These are phyloP conservation scores for Ancistrus triradiatus DNA, from an alignment of 2,113 vertebrate species.

Conservation along the genomic window DNA sequence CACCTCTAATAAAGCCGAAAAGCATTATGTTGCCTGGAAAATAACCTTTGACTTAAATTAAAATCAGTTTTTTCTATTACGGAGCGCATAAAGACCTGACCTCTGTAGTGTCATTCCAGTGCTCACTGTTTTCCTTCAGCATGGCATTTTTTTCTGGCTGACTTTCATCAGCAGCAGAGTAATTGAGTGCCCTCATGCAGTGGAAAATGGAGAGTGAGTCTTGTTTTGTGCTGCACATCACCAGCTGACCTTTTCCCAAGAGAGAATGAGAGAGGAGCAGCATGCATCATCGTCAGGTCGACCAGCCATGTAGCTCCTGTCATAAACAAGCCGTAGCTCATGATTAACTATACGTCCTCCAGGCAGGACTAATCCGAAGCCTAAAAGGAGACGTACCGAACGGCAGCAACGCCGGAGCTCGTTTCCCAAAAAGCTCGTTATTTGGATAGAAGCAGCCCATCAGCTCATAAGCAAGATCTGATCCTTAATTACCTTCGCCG, in stretches of 20 bases:
- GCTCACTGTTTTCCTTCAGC: conserved; percentile 2
- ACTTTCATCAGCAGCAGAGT: conserved; percentile 39
- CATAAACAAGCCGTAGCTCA: conserved; percentile 30
- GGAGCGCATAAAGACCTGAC: no score
- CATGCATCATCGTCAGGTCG: conserved; percentile 4
- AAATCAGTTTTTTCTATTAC: no score
- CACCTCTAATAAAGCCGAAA: no score
- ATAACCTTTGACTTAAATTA: no score
- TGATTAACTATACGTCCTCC: conserved; percentile 1
- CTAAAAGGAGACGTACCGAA: conserved; percentile 16
- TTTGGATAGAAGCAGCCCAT: no score
- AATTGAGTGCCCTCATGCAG: conserved; percentile 37
- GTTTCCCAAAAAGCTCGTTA: no score
- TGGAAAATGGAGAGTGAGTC: conserved; percentile 26
- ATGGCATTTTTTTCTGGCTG: conserved; percentile 13
- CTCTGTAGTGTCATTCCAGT: no score
- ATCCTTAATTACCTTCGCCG: background rate
- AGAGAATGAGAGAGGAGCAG: conserved; percentile 18
- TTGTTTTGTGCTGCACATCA: conserved; percentile 25
- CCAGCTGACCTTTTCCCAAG: conserved; percentile 35
- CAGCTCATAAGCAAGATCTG: background rate
- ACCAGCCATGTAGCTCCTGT: conserved; percentile 18
- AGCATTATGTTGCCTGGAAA: no score
- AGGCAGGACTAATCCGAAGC: conserved; percentile 12
- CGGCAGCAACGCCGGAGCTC: background rate